Base-by-base conservation (phyloP, 2,797 vertebrate species). In the Amazonetta brasiliensis region DNA sequence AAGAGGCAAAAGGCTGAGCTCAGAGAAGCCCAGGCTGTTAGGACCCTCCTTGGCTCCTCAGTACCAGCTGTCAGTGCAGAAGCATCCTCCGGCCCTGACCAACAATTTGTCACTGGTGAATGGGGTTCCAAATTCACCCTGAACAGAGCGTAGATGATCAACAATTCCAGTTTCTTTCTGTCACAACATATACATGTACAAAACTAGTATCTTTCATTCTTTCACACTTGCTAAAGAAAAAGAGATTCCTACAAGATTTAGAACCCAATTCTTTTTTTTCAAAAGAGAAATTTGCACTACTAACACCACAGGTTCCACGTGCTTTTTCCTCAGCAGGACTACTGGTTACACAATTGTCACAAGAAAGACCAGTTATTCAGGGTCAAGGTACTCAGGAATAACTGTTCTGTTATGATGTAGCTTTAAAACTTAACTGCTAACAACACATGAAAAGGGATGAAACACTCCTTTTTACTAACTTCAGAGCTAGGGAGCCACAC, bases 41-140 rank as follows among this genome's bases (percentile, higher is more conserved):
- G 58, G 31, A 39, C 16, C 58, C 48, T 2, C 62, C 0, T 0
- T 2, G 75, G 75, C 81, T 18, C 44, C n/a, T 14, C 0, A 0
- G 43, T 12, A 39, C 23, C 1, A 1, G 22, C 46, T 43, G 37
- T 23, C 4, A 1, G 55, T 52, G 14, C 60, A 69, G 13, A 64
- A 3, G 8, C 62, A 25, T 18, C 28, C 71, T 68, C 21, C 82
- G 75, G 48, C 52, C 46, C 64, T 66, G 50, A 33, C 37, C 48
- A 54, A 56, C 43, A 7, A 37, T 8, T 33, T 66, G 60, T 54
- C 56, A 52, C 31, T 31, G 8, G 5, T 20, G 12, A 56, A 79
- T 15, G 37, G 12, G 50, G 41, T 8, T 67, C 41, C 35, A 56
- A 11, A 37, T 11, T 35, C 78, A 8, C 28, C 9, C 31, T 11